Conservation (phyloP, 2,888 invertebrate species). For the Chymomyza amoena region DNA sequence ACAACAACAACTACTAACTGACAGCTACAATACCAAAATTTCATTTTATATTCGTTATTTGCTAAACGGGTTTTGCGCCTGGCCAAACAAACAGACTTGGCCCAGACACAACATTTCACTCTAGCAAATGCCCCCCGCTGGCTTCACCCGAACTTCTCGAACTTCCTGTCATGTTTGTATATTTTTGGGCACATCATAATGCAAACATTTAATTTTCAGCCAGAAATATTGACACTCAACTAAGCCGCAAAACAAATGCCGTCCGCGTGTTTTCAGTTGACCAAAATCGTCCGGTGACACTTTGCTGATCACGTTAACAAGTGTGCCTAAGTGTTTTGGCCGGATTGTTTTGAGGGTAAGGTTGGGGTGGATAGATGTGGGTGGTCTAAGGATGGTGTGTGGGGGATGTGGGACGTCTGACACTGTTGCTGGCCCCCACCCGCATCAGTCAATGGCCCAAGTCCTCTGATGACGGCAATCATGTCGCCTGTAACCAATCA, state of each 20-base stretch:
- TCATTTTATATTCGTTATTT: background rate
- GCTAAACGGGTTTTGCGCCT: conserved; percentile 22
- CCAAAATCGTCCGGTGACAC: conserved; percentile 34
- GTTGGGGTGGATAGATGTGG: no score
- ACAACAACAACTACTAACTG: background rate
- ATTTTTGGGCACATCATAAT: conserved; percentile 60
- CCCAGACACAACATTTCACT: background rate
- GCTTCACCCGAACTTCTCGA: background rate
- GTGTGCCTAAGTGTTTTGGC: background rate
- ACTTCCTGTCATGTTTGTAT: conserved; percentile 36
- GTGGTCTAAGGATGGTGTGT: no score
- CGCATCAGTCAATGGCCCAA: no score
- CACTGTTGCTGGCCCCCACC: background rate
- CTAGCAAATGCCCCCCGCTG: no score
- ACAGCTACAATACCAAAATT: conserved; percentile 1
- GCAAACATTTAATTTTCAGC: conserved; percentile 60
- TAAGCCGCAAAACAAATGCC: conserved; percentile 48
- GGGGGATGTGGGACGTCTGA: no score
- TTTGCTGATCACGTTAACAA: conserved; percentile 2
- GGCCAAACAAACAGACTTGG: background rate
- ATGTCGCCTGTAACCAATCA: conserved; percentile 29
- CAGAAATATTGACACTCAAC: conserved; percentile 61
- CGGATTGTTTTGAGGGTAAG: background rate
- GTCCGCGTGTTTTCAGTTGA: conserved; percentile 12
- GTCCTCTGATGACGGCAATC: conserved; percentile 36